phyloP scores from a whole-genome alignment of 2,888 invertebrate species.

The Penaeus monodon region DNA sequence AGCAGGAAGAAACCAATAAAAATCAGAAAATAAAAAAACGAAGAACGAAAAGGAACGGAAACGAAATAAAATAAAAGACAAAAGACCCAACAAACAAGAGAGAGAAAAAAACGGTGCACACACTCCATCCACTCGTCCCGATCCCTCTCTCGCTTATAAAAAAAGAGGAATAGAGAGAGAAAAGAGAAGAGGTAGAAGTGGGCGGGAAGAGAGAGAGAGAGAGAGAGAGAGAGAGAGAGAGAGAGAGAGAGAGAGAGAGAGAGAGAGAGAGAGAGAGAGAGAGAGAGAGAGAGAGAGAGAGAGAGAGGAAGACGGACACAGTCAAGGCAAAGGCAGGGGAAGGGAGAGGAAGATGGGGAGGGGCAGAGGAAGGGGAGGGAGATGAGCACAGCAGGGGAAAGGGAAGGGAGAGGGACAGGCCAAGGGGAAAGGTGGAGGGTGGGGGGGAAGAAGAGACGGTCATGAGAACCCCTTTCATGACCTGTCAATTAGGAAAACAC shows the following conservation, averaged over 20 bases:
- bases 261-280: conserved; percentile 15
- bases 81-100: background rate
- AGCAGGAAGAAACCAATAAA: background rate
- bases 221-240: too few species aligned
- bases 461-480: too few species aligned
- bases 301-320: background rate
- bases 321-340: too few species aligned
- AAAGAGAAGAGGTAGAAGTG: background rate
- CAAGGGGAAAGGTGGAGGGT: too few species aligned
- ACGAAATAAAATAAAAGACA: background rate
- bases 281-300: conserved; percentile 4
- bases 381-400: too few species aligned
- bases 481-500: too few species aligned
- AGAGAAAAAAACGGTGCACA: background rate
- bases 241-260: background rate
- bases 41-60: background rate
- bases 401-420: too few species aligned
- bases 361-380: background rate
- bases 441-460: too few species aligned
- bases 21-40: background rate
- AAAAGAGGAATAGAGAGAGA: too few species aligned
- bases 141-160: too few species aligned
- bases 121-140: too few species aligned
- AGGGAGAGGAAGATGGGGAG: background rate
- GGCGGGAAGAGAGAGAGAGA: background rate